A percentile compares a stretch with the other conserved stretches of the same genome.
These are phyloP conservation scores for Caradrina clavipalpis DNA, from an alignment of 2,888 invertebrate genomes.

Conservation along the genomic window DNA sequence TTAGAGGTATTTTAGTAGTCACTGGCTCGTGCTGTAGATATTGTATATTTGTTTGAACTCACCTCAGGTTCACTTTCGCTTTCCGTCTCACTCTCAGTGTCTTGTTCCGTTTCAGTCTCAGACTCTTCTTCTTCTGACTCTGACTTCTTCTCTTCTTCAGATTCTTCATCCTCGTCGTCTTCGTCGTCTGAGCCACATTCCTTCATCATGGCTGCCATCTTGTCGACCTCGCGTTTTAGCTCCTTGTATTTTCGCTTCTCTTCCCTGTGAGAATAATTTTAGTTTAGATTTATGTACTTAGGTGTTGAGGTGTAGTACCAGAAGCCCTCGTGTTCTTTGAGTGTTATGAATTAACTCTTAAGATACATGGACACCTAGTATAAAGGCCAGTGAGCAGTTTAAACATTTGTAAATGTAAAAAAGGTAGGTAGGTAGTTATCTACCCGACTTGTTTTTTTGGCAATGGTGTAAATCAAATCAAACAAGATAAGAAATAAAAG, in stretches of 20 bases:
- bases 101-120: slow-evolving; percentile 93
- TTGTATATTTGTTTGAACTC: slow-evolving; percentile 42
- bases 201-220: slow-evolving; percentile 97
- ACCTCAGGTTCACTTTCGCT: slow-evolving; percentile 93
- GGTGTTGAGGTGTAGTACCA: background rate
- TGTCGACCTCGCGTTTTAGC: slow-evolving; percentile 96
- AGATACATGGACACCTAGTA: background rate
- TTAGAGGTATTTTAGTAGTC: no score
- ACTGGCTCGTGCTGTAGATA: no score
- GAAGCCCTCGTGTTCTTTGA: no score
- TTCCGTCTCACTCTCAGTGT: slow-evolving; percentile 92
- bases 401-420: background rate
- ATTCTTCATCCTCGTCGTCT: slow-evolving; percentile 92
- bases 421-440: background rate
- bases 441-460: no score
- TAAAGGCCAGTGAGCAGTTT: no score
- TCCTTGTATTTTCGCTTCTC: slow-evolving; percentile 96
- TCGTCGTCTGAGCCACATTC: slow-evolving; percentile 94
- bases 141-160: slow-evolving; percentile 91
- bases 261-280: slow-evolving; percentile 84
- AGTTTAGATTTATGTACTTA: background rate
- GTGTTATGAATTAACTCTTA: no score
- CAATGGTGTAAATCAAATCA: background rate
- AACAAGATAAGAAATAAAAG: slow-evolving; percentile 15
- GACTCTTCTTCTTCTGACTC: slow-evolving; percentile 91